Evolutionary conservation across 2,797 vertebrate species (phyloP), one percentile per base, ranked within the genome.

Genomic region (Sebastes minor): DNA sequence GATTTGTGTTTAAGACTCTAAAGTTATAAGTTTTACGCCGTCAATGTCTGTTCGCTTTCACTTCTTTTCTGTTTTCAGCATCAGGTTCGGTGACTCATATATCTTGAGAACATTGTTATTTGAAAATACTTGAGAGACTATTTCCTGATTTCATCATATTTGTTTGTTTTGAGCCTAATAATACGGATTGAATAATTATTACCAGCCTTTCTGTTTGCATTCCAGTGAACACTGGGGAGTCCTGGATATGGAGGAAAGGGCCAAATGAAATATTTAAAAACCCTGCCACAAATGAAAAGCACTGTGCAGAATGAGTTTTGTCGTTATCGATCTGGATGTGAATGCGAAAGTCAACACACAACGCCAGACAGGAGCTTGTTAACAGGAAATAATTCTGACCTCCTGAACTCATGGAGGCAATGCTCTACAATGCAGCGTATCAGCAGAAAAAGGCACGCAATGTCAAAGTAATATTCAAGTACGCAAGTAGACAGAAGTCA

Each of bases 361-460:
- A n/a, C 3, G 1, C 8, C 65, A 16, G 18, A 67, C 46, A 52
- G 71, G 55, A 79, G 60, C 75, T 83, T 28, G 64, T 81, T 81
- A 87, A 28, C 64, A 57, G 59, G 22, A 74, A 83, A 55, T 52
- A 28, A 74, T 27, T 72, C 55, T 68, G 82, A 87, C 74, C 64
- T 68, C 23, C 52, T 71, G 35, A 61, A 74, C 67, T 69, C 23
- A 1, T 14, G 10, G 42, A 53, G 60, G 12, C 38, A 16, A 59
- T 4, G 22, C 56, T 73, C 32, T 16, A n/a, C 42, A 62, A 23
- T 53, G 55, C 62, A 68, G 62, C 35, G 9, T 2, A 69, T 35
- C 12, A 42, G 13, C 16, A 60, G 70, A 13, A 27, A 74, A 20
- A 53, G 52, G 52, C n/a, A 11, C 5, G 5, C 8, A 53, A 53